These are phyloP conservation scores for Deroplatys truncata DNA, from an alignment of 2,888 invertebrate species.

Conservation along the genomic window DNA sequence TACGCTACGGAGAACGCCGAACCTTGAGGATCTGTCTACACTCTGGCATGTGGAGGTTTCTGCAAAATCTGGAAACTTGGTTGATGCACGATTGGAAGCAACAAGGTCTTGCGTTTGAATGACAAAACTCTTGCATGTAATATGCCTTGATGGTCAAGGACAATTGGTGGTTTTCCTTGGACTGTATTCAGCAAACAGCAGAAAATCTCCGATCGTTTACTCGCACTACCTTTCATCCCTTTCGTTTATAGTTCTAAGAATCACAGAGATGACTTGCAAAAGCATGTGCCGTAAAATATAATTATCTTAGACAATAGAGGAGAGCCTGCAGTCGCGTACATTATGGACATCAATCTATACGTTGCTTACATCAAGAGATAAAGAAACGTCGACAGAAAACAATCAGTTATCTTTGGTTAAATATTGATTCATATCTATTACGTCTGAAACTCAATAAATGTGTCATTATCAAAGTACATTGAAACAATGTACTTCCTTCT, in stretches of 20 bases:
- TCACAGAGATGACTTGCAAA: too few species aligned
- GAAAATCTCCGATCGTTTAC: not conserved
- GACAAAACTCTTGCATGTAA: not conserved
- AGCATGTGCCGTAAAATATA: too few species aligned
- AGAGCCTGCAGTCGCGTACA: too few species aligned
- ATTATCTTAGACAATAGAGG: too few species aligned
- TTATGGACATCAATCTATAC: too few species aligned
- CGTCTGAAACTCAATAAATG: too few species aligned
- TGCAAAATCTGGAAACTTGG: not conserved
- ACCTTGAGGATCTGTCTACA: not conserved
- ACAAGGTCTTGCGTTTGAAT: not conserved
- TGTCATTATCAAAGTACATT: too few species aligned
- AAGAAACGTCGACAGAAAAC: too few species aligned
- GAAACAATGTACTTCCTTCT: too few species aligned
- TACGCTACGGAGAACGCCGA: not conserved
- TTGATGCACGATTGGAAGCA: not conserved
- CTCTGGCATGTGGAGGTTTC: not conserved
- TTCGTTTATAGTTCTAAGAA: not conserved
- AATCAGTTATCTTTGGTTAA: too few species aligned
- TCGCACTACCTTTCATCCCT: not conserved
- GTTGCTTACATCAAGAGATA: too few species aligned
- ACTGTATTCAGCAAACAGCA: not conserved
- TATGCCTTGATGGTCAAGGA: not conserved
- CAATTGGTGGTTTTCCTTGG: not conserved
- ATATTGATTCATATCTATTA: too few species aligned